A percentile compares a stretch with the other conserved stretches of the same genome.
phyloP scores from a whole-genome alignment of 2,888 invertebrate species.

The Cetonia aurata region DNA sequence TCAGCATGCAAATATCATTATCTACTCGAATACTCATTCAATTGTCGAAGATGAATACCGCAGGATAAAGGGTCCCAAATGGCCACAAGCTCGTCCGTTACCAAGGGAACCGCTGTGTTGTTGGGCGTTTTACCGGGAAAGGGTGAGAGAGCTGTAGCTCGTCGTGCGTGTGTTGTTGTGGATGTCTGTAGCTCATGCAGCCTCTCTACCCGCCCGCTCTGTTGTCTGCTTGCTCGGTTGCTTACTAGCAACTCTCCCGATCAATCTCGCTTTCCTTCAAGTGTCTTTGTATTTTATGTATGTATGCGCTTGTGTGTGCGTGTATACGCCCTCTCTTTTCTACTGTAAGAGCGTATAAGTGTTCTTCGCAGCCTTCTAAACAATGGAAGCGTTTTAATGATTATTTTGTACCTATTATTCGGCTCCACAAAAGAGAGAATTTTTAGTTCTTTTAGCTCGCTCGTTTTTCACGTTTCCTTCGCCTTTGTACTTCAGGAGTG shows the following conservation, averaged over 20 bases:
- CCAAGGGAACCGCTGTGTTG: constrained; percentile 59
- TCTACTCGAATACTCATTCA: constrained; percentile 66
- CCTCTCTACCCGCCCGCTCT: constrained; percentile 26
- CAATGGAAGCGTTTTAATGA: constrained; percentile 52
- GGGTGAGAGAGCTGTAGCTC: constrained; percentile 59
- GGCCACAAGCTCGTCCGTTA: constrained; percentile 63
- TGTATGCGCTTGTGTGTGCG: constrained; percentile 56
- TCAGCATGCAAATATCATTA: constrained; percentile 66
- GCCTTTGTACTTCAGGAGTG: background rate
- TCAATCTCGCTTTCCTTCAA: constrained; percentile 59
- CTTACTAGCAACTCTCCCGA: constrained; percentile 54
- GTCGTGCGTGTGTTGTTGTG: constrained; percentile 44
- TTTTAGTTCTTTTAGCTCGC: constrained; percentile 32
- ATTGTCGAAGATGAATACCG: constrained; percentile 66
- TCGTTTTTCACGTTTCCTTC: constrained; percentile 23
- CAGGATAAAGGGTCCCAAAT: constrained; percentile 64
- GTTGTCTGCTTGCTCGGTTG: constrained; percentile 28
- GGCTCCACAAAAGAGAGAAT: constrained; percentile 29
- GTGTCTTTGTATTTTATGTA: constrained; percentile 52
- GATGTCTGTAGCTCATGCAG: constrained; percentile 30
- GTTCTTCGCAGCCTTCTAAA: constrained; percentile 56
- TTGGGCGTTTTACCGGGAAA: constrained; percentile 60
- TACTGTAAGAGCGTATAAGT: constrained; percentile 61
- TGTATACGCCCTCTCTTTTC: constrained; percentile 52
- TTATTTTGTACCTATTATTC: constrained; percentile 48